Evolutionary conservation across 1,140 invertebrate species (phyloP), one percentile per base, ranked within the genome.

Genomic region (Panulirus ornatus): DNA sequence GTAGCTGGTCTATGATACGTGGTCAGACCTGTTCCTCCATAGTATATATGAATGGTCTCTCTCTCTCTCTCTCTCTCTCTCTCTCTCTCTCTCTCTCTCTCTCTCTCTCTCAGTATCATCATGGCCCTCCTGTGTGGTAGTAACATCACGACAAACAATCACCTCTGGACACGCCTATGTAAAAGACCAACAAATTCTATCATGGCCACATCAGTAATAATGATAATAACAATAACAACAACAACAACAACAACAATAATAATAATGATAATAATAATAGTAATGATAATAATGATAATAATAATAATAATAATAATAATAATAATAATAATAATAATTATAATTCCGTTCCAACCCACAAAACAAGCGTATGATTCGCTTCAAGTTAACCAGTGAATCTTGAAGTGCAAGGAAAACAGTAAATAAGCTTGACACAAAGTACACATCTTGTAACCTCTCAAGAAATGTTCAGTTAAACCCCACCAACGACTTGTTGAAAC

Each of bases 291-390:
- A 58, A 58, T 58, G 22, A 58, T 58, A 58, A 58, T 58, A 58
- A 58, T 58, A 58, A 58, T 58, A 58, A 58, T 58, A 58, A 58
- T 58, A 58, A 58, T 58, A 58, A 58, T 58, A 58, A 58, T 58
- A 58, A 58, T 58, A 58, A 58, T 58, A 58, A 58, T 58, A 58
- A 58, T 58, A 58, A 58, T 58, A 58, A 58, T 58, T 11, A 58
- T 58, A 58, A 58, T 58, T 11, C 11, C n/a, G n/a, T n/a, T n/a
- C n/a, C n/a, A n/a, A n/a, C n/a, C n/a, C n/a, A n/a, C n/a, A n/a
- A n/a, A n/a, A n/a, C n/a, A n/a, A n/a, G n/a, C n/a, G n/a, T n/a
- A n/a, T n/a, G n/a, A n/a, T n/a, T n/a, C n/a, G n/a, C n/a, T n/a
- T n/a, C n/a, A n/a, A n/a, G n/a, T n/a, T n/a, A n/a, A n/a, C n/a